A percentile compares a stretch with the other conserved stretches of the same genome.
Conservation (phyloP, 2,797 vertebrate species). For the Eutrigla gurnardus region DNA sequence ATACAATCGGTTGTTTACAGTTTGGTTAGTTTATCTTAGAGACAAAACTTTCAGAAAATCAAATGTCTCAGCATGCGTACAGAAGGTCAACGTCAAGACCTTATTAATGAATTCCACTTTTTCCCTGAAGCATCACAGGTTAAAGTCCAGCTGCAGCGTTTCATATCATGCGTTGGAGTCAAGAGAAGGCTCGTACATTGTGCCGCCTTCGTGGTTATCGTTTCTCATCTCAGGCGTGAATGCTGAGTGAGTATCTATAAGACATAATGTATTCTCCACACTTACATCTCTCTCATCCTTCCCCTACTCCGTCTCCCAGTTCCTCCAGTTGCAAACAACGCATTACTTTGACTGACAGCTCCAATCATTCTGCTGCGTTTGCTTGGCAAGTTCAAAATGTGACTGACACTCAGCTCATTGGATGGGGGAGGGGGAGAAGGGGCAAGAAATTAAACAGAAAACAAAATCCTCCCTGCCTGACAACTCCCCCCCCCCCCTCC, state of each 20-base stretch:
- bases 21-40: constrained; percentile 11
- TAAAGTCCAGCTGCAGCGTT: constrained; percentile 29
- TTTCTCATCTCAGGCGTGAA: constrained; percentile 63
- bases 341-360: constrained; percentile 80
- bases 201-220: constrained; percentile 60
- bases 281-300: constrained; percentile 37
- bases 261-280: constrained; percentile 51
- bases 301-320: constrained; percentile 33
- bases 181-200: constrained; percentile 50
- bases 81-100: constrained; percentile 26
- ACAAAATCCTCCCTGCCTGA: constrained; percentile 73
- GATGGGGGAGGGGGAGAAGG: constrained; percentile 51
- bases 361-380: constrained; percentile 81
- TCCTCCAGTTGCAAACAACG: constrained; percentile 69
- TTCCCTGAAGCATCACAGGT: constrained; percentile 5
- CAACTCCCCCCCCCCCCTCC: constrained; percentile 46
- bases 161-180: constrained; percentile 48
- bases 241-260: constrained; percentile 47
- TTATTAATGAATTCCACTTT: constrained; percentile 20
- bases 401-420: constrained; percentile 79
- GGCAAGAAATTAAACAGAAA: constrained; percentile 77
- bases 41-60: constrained; percentile 30
- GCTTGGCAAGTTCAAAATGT: constrained; percentile 78
- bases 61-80: constrained; percentile 5
- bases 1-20: constrained; percentile 33